phyloP scores from a whole-genome alignment of 2,888 invertebrate genomes.

The Spodoptera littoralis region DNA sequence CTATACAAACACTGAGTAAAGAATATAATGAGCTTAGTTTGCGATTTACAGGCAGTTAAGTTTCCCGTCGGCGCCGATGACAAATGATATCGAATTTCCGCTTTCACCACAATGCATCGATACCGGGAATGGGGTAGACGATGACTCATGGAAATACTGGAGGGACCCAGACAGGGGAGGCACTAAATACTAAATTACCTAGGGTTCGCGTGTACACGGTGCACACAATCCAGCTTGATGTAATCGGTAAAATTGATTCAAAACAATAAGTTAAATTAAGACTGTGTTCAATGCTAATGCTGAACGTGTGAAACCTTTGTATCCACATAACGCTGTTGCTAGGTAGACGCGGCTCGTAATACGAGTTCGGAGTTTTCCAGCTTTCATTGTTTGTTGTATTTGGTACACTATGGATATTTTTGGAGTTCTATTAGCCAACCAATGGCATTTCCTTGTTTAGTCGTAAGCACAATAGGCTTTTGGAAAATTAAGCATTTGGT shows the following conservation, averaged over 20 bases:
- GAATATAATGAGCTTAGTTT: conserved; percentile 15
- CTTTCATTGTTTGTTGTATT: conserved; percentile 64
- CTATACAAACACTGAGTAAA: conserved; percentile 8
- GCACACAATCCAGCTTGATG: conserved; percentile 30
- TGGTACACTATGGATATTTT: conserved; percentile 69
- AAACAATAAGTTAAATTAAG: conserved; percentile 34
- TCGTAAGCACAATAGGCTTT: conserved; percentile 63
- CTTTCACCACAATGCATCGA: conserved; percentile 38
- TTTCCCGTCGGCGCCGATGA: conserved; percentile 36
- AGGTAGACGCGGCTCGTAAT: conserved; percentile 26
- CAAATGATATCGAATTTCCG: conserved; percentile 50
- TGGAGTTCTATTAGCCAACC: conserved; percentile 71
- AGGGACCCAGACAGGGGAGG: conserved; percentile 42
- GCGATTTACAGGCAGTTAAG: conserved; percentile 23
- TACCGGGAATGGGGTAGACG: conserved; percentile 48
- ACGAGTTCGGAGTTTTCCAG: conserved; percentile 47
- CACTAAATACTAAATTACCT: conserved; percentile 27
- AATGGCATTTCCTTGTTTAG: conserved; percentile 78
- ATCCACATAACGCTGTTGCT: conserved; percentile 35
- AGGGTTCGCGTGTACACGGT: conserved; percentile 12
- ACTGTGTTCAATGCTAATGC: conserved; percentile 4
- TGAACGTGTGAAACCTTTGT: conserved; percentile 21
- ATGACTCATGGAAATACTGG: conserved; percentile 47
- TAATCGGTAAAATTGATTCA: conserved; percentile 38
- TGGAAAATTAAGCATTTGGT: conserved; percentile 62